These are phyloP conservation scores for Gymnothorax reevesii DNA, from an alignment of 2,797 vertebrate genomes.

Conservation along the genomic window DNA sequence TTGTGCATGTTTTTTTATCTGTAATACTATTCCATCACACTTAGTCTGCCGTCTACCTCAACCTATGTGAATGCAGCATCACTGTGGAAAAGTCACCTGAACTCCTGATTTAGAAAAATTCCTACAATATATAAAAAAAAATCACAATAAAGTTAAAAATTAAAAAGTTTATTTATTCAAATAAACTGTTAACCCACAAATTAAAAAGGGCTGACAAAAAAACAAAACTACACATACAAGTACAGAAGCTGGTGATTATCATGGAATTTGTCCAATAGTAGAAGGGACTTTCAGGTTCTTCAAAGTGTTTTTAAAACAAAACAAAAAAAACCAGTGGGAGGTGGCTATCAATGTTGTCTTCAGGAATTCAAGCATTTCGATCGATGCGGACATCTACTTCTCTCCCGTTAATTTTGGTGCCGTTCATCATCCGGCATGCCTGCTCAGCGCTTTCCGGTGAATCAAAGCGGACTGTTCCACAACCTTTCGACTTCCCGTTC, in stretches of 20 bases:
- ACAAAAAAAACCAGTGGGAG: constrained; percentile 75
- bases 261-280: constrained; percentile 75
- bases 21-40: no score
- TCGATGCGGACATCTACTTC: constrained; percentile 98
- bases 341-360: constrained; percentile 60
- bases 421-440: constrained; percentile 97
- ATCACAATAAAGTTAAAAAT: constrained; percentile 67
- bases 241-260: constrained; percentile 78
- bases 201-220: constrained; percentile 89
- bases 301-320: constrained; percentile 89
- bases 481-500: constrained; percentile 96
- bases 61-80: not conserved
- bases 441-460: constrained; percentile 92
- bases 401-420: constrained; percentile 96
- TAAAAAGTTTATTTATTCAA: constrained; percentile 84
- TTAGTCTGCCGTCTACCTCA: no score
- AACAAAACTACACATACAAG: constrained; percentile 72
- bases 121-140: not conserved
- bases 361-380: constrained; percentile 85
- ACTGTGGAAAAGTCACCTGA: not conserved
- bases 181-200: constrained; percentile 88
- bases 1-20: no score
- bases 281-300: constrained; percentile 72
- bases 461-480: constrained; percentile 95
- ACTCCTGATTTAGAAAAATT: not conserved